Percentiles rank a stretch among this genome's conserved stretches.
Evolutionary conservation across 2,888 invertebrate species (phyloP).

Genomic region (Polylopha cassiicola): DNA sequence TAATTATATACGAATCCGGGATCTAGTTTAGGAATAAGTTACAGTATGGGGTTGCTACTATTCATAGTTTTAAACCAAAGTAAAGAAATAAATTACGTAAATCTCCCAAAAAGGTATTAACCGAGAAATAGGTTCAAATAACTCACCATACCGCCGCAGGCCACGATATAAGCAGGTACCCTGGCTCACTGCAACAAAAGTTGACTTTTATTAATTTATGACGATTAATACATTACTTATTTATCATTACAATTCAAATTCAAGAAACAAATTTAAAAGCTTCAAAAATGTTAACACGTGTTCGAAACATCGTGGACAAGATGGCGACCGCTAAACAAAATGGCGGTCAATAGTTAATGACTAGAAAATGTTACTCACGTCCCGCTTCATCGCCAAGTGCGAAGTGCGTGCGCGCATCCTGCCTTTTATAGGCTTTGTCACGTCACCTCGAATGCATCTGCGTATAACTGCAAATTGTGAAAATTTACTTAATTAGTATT

Average conservation of each 20-base stretch:
- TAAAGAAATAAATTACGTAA: not conserved
- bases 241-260: not conserved
- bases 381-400: constrained; percentile 48
- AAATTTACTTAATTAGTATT: too few relatives aligned
- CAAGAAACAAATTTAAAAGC: constrained; percentile 1
- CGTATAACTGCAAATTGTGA: constrained; percentile 8
- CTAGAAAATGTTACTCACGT: constrained; percentile 55
- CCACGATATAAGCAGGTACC: constrained; percentile 41
- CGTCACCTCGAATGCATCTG: not conserved
- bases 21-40: too few relatives aligned
- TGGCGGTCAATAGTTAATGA: constrained; percentile 5
- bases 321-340: constrained; percentile 13
- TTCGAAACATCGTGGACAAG: constrained; percentile 5
- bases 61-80: not conserved
- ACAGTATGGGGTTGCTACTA: too few relatives aligned
- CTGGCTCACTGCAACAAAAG: constrained; percentile 57
- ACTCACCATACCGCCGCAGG: constrained; percentile 52
- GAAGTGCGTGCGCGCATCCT: constrained; percentile 29
- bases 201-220: constrained; percentile 1
- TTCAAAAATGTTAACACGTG: not conserved
- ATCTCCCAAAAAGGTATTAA: not conserved
- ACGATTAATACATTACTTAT: constrained; percentile 1
- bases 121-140: not conserved
- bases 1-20: too few relatives aligned
- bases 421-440: constrained; percentile 38